phyloP scores from a whole-genome alignment of 2,888 invertebrate genomes.

The Taphrorychus bicolor region DNA sequence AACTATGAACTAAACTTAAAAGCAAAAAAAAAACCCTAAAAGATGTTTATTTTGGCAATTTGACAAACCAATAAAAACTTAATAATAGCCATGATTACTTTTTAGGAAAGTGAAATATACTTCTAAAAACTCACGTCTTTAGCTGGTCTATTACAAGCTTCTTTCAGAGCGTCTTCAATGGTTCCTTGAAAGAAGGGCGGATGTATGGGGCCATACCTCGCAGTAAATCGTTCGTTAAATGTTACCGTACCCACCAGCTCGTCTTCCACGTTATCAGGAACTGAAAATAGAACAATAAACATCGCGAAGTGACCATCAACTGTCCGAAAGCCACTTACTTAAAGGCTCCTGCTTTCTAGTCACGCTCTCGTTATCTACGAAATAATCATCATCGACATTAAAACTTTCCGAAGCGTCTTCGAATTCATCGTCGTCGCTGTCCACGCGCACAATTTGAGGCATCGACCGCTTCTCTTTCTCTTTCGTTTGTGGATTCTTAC shows the following conservation, averaged over 20 bases:
- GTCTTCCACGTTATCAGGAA: slow-evolving; percentile 86
- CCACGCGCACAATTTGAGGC: slow-evolving; percentile 67
- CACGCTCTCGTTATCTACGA: slow-evolving; percentile 71
- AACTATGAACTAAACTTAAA: too few species aligned
- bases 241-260: slow-evolving; percentile 85
- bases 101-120: background rate
- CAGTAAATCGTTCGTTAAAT: slow-evolving; percentile 85
- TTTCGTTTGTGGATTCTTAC: slow-evolving; percentile 51
- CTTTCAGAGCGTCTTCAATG: slow-evolving; percentile 88
- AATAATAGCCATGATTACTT: background rate
- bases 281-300: slow-evolving; percentile 64
- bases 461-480: slow-evolving; percentile 48
- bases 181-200: slow-evolving; percentile 93
- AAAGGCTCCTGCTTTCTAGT: slow-evolving; percentile 77
- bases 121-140: slow-evolving; percentile 73
- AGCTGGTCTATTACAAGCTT: slow-evolving; percentile 88
- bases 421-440: slow-evolving; percentile 84
- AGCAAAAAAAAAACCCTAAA: too few species aligned
- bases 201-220: slow-evolving; percentile 85
- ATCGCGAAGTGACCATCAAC: too few species aligned
- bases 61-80: too few species aligned
- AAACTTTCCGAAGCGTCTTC: slow-evolving; percentile 86
- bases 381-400: slow-evolving; percentile 86
- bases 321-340: too few species aligned
- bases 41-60: too few species aligned